Conservation (phyloP, 2,888 invertebrate genomes). For the Tanypteryx hageni region DNA sequence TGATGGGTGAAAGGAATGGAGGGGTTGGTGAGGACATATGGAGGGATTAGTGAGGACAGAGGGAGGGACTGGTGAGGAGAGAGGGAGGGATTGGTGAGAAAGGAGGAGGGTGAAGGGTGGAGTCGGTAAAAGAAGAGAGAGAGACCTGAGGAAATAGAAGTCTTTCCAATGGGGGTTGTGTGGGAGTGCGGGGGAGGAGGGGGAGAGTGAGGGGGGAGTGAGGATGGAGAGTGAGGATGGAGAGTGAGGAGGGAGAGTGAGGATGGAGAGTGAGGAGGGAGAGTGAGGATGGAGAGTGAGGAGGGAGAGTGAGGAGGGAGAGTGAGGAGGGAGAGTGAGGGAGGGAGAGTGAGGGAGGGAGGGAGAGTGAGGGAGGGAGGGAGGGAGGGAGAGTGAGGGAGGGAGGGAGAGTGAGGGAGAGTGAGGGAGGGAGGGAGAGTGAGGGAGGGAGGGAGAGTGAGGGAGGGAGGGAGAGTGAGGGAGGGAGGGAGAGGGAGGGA, state of each 20-base stretch:
- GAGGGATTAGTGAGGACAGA: not conserved
- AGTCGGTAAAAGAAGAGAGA: not conserved
- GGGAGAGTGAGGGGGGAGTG: not conserved
- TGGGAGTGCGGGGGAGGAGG: too few species aligned
- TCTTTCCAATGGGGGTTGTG: not conserved
- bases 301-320: too few species aligned
- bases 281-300: not conserved
- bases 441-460: not conserved
- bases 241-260: too few species aligned
- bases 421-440: too few species aligned
- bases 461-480: not conserved
- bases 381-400: not conserved
- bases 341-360: not conserved
- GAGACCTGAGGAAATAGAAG: not conserved
- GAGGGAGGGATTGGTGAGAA: not conserved
- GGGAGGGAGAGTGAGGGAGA: not conserved
- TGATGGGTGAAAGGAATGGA: not conserved
- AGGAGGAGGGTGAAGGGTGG: not conserved
- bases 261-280: too few species aligned
- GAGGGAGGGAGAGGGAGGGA: not conserved
- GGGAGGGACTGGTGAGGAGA: not conserved
- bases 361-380: not conserved
- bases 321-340: not conserved
- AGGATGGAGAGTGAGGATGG: too few species aligned
- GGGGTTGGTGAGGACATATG: not conserved